Base-by-base conservation (phyloP, 2,113 vertebrate species). In the Heterotis niloticus region DNA sequence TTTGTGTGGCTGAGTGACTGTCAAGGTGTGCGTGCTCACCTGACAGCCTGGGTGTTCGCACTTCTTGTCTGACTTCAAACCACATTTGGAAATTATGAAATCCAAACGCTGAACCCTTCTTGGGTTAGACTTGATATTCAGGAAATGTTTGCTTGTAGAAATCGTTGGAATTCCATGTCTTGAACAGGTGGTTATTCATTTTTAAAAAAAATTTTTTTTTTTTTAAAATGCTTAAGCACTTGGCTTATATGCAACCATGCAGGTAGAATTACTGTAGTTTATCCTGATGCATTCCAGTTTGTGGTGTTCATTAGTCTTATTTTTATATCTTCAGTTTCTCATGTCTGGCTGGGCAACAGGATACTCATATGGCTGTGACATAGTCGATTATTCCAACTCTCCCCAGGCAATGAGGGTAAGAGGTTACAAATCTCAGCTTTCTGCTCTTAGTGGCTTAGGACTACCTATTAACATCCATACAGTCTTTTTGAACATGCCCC, bases 341-440 rank as follows among this genome's bases (percentile, higher is more conserved):
- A 98, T 98, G 96, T 95, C 96, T 0, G 97, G 98, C 79, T 99
- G 97, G 98, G 98, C 95, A 66, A 98, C 95, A 0, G 96, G 95
- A 10, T 99, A 99, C 86, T 92, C 95, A 0, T 96, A 95, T 83
- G 89, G 52, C 10, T 99, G 98, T n/a, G 98, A 99, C 81, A 79
- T 95, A 0, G 93, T 99, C 68, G 96, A 99, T 89, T 98, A 95
- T 88, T 96, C 97, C 0, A 87, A 80, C 4, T 96, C 96, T 0
- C 96, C 96, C 0, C 91, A 91, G 87, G 96, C 87, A 20, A 5
- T 97, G 67, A 93, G 98, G 91, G 97, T 99, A 92, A 95, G 96
- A 88, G 10, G 14, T 26, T 60, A 56, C 23, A 14, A 60, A 44
- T 44, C 34, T 7, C 2, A 44, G 34, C 34, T 44, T 44, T 44